A percentile compares a stretch with the other conserved stretches of the same genome.
Evolutionary conservation across 2,888 invertebrate species (phyloP).

Genomic region (Pharmacophagus antenor): DNA sequence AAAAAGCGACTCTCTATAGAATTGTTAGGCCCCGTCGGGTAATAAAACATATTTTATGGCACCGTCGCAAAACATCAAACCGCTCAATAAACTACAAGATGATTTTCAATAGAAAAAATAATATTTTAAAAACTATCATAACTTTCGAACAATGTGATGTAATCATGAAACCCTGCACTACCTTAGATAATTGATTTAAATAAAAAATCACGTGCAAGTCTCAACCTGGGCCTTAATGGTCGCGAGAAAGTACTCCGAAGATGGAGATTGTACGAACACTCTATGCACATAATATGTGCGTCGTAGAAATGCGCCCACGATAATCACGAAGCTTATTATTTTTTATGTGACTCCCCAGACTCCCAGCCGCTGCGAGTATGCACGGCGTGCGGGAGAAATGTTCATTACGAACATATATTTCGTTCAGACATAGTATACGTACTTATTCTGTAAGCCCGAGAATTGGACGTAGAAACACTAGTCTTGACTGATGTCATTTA

Average conservation of each 20-base stretch:
- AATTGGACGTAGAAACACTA: neutral
- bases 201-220: slow-evolving; percentile 50
- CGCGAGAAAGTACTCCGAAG: slow-evolving; percentile 60
- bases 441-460: neutral
- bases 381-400: slow-evolving; percentile 25
- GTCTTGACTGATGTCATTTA: neutral
- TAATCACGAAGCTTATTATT: slow-evolving; percentile 74
- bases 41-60: slow-evolving; percentile 78
- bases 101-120: neutral
- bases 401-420: slow-evolving; percentile 11
- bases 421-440: neutral
- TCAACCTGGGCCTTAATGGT: slow-evolving; percentile 46
- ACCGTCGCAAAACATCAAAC: slow-evolving; percentile 67
- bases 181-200: slow-evolving; percentile 35
- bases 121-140: neutral
- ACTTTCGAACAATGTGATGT: neutral
- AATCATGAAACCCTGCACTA: too few relatives aligned
- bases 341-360: slow-evolving; percentile 67
- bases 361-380: slow-evolving; percentile 41
- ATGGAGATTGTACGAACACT: slow-evolving; percentile 57
- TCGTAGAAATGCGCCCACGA: slow-evolving; percentile 47
- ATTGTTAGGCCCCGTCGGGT: slow-evolving; percentile 57
- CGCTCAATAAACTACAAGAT: slow-evolving; percentile 64
- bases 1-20: slow-evolving; percentile 56
- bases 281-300: slow-evolving; percentile 40